Conservation (phyloP, 1,140 invertebrate species). For the Ditylenchus dipsaci region DNA sequence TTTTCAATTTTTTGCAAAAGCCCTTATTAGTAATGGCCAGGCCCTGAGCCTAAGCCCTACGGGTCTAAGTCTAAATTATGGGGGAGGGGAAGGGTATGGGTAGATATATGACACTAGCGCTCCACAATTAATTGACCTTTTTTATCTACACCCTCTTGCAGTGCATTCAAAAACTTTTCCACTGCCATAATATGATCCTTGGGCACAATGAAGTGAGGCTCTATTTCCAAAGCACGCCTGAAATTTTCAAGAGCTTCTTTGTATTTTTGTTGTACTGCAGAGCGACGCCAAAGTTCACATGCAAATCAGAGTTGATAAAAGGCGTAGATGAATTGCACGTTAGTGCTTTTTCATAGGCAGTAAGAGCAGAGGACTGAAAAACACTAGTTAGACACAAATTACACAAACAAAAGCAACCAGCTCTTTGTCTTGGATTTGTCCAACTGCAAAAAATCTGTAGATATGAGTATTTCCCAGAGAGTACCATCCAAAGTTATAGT, state of each 20-base stretch:
- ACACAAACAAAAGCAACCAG: conserved; percentile 20
- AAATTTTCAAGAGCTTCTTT: conserved; percentile 11
- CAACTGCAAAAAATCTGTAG: conserved; percentile 12
- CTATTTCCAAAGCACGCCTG: conserved; percentile 19
- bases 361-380: conserved; percentile 9
- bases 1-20: too few relatives aligned
- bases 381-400: conserved; percentile 1
- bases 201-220: conserved; percentile 21
- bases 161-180: conserved; percentile 2
- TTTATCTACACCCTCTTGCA: conserved; percentile 13
- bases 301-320: conserved; percentile 28
- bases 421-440: conserved; percentile 13
- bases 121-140: not conserved
- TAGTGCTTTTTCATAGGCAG: conserved; percentile 19
- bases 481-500: conserved; percentile 28
- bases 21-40: too few relatives aligned
- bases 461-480: conserved; percentile 29
- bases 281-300: not conserved
- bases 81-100: too few relatives aligned
- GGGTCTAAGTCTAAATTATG: too few relatives aligned
- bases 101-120: not conserved
- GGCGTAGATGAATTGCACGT: not conserved
- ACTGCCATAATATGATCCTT: not conserved
- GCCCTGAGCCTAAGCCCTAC: too few relatives aligned
- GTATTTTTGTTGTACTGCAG: conserved; percentile 7